Evolutionary conservation across 1,140 invertebrate genomes (phyloP).

Genomic region (Heliconius congener): DNA sequence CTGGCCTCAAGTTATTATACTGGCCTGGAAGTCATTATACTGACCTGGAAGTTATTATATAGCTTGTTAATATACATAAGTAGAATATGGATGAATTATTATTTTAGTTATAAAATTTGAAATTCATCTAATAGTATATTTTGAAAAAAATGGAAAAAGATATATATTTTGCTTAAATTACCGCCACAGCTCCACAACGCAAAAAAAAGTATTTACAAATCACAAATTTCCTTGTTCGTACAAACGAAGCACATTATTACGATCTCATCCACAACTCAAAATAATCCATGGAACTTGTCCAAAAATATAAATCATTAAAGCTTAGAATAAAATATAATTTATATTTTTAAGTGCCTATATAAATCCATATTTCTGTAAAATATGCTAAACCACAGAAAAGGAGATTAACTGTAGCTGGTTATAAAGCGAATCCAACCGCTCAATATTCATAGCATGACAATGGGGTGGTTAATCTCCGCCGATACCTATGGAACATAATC

Average conservation of each 20-base stretch:
- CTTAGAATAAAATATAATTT: constrained; percentile 7
- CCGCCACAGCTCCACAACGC: too few species aligned
- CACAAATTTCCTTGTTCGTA: background rate
- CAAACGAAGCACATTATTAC: background rate
- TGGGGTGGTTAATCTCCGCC: constrained; percentile 23
- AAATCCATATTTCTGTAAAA: constrained; percentile 26
- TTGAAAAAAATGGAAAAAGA: too few species aligned
- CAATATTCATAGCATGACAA: constrained; percentile 29
- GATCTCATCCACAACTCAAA: background rate
- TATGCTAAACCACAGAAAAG: constrained; percentile 30
- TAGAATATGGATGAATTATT: too few species aligned
- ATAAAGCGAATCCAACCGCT: constrained; percentile 25
- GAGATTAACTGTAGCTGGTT: constrained; percentile 30
- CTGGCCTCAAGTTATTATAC: too few species aligned
- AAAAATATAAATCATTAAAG: background rate
- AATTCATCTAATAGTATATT: too few species aligned
- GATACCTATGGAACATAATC: constrained; percentile 22
- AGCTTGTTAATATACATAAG: too few species aligned
- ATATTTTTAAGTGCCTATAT: constrained; percentile 14
- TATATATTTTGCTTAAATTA: too few species aligned
- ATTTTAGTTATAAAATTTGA: too few species aligned
- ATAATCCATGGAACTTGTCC: background rate
- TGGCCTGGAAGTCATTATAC: too few species aligned
- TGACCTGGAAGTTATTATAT: too few species aligned
- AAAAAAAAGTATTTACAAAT: too few species aligned